Evolutionary conservation across 1,140 invertebrate species (phyloP).

Genomic region (Aphis gossypii): DNA sequence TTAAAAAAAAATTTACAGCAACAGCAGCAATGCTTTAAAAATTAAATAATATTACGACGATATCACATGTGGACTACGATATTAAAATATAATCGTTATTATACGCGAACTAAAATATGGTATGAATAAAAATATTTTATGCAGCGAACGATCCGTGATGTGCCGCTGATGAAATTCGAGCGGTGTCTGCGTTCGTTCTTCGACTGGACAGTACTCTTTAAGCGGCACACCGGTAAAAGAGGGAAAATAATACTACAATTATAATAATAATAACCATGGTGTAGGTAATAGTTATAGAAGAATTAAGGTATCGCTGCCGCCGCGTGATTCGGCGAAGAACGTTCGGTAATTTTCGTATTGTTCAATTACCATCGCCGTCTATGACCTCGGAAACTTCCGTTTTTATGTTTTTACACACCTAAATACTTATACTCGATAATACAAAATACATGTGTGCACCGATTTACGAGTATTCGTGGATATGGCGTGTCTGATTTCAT

Average conservation of each 20-base stretch:
- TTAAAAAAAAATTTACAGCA: not conserved
- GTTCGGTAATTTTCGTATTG: conserved; percentile 27
- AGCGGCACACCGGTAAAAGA: not conserved
- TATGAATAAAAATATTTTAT: not conserved
- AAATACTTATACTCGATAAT: not conserved
- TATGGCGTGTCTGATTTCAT: not conserved
- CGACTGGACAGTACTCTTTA: not conserved
- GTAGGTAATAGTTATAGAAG: not conserved
- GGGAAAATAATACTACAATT: not conserved
- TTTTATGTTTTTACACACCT: not conserved
- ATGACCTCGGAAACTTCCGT: conserved; percentile 15
- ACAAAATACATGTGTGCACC: not conserved
- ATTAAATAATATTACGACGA: not conserved
- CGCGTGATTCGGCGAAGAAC: not conserved
- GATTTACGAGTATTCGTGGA: not conserved
- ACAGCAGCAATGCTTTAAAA: not conserved
- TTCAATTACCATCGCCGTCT: not conserved
- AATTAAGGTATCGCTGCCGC: not conserved
- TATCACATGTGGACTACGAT: not conserved
- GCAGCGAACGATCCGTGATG: not conserved
- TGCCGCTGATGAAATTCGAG: not conserved
- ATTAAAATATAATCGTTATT: not conserved
- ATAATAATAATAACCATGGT: not conserved
- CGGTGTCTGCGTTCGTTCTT: not conserved
- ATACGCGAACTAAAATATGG: not conserved